These are phyloP conservation scores for Sinohyriopsis cumingii DNA, from an alignment of 2,888 invertebrate species.

Conservation along the genomic window DNA sequence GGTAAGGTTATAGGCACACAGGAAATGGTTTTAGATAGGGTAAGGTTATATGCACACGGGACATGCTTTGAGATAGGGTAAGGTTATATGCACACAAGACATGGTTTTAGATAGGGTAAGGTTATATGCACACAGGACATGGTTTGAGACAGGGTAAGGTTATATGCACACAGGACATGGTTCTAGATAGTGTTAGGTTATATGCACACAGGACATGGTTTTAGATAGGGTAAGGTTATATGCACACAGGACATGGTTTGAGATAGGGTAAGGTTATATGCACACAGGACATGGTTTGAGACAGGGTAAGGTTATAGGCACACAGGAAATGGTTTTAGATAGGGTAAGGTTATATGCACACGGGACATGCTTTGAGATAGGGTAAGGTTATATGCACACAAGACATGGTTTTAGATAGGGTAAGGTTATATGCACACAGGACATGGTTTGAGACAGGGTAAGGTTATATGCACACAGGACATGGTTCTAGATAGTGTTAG, in stretches of 20 bases:
- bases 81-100: no score
- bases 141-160: constrained; percentile 84
- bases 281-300: no score
- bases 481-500: constrained; percentile 90
- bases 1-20: constrained; percentile 76
- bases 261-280: constrained; percentile 81
- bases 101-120: constrained; percentile 86
- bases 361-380: constrained; percentile 93
- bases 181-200: constrained; percentile 86
- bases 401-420: no score
- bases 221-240: constrained; percentile 83
- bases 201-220: constrained; percentile 87
- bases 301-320: constrained; percentile 80
- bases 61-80: constrained; percentile 89
- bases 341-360: constrained; percentile 78
- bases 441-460: constrained; percentile 89
- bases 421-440: no score
- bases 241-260: no score
- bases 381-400: constrained; percentile 75
- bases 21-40: constrained; percentile 83
- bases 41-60: no score
- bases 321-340: constrained; percentile 79
- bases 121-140: no score
- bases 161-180: constrained; percentile 91
- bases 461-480: no score